Evolutionary conservation across 2,113 vertebrate species (phyloP).

Genomic region (Cephalopholis sonnerati): DNA sequence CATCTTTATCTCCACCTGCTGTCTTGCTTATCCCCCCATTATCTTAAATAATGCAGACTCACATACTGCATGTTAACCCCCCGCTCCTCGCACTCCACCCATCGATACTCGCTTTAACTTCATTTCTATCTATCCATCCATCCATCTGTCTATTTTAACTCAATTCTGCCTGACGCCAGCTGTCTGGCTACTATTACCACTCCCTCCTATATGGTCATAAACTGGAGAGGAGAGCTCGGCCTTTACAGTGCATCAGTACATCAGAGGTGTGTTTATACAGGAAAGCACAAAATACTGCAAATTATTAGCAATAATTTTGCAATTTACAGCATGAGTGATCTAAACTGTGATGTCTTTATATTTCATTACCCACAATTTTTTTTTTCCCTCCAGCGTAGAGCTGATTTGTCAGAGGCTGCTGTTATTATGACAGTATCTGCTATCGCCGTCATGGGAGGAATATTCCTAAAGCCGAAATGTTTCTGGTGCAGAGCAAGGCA

Average conservation of each 20-base stretch:
- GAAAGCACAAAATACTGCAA: constrained; percentile 18
- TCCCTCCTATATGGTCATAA: constrained; percentile 61
- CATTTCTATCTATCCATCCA: neutral
- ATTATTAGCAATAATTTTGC: constrained; percentile 32
- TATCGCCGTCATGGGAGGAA: constrained; percentile 53
- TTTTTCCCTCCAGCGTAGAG: neutral
- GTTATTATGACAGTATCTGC: constrained; percentile 41
- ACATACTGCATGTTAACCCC: constrained; percentile 1
- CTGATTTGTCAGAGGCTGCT: constrained; percentile 19
- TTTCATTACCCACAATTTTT: constrained; percentile 15
- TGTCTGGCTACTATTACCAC: constrained; percentile 69
- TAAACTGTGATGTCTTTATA: constrained; percentile 27
- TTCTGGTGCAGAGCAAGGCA: constrained; percentile 58
- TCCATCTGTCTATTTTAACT: constrained; percentile 43
- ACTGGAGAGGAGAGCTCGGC: constrained; percentile 24
- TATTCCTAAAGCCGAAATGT: constrained; percentile 58
- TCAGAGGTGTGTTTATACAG: constrained; percentile 38
- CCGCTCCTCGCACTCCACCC: neutral
- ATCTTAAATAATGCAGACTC: constrained; percentile 27
- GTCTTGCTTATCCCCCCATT: neutral
- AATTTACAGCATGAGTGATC: constrained; percentile 44
- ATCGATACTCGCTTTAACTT: neutral
- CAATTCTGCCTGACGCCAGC: constrained; percentile 74
- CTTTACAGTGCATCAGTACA: constrained; percentile 36
- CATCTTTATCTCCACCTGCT: neutral